Conservation (phyloP, 1,140 invertebrate species). For the Dinothrombium tinctorium region DNA sequence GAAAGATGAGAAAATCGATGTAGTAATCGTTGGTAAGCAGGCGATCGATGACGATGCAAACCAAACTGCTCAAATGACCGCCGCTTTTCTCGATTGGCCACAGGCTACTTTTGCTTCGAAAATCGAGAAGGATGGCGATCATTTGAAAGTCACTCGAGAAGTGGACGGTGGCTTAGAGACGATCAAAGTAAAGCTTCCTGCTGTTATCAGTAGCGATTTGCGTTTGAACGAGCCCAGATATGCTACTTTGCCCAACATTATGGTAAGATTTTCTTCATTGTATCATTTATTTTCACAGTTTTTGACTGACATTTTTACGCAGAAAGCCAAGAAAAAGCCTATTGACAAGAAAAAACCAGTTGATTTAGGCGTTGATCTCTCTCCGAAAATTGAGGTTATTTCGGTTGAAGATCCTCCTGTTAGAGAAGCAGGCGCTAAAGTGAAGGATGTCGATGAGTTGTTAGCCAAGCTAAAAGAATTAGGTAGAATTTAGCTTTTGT, state of each 20-base stretch:
- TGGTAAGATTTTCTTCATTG: slow-evolving; percentile 33
- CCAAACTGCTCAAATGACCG: slow-evolving; percentile 96
- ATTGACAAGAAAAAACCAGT: slow-evolving; percentile 70
- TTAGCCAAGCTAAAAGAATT: slow-evolving; percentile 70
- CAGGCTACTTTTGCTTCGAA: slow-evolving; percentile 32
- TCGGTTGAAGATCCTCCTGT: slow-evolving; percentile 82
- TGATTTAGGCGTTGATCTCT: slow-evolving; percentile 69
- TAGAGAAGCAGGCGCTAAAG: slow-evolving; percentile 64
- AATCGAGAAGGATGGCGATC: slow-evolving; percentile 51
- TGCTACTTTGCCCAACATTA: slow-evolving; percentile 95
- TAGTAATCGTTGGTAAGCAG: slow-evolving; percentile 89
- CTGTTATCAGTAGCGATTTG: slow-evolving; percentile 82
- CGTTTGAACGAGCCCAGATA: slow-evolving; percentile 91
- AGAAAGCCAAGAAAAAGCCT: slow-evolving; percentile 99
- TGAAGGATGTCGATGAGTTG: slow-evolving; percentile 79
- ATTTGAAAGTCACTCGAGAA: slow-evolving; percentile 67
- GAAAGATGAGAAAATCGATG: slow-evolving; percentile 68
- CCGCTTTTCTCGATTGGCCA: slow-evolving; percentile 80
- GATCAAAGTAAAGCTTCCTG: slow-evolving; percentile 63
- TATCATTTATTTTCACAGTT: not conserved
- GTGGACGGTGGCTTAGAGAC: slow-evolving; percentile 92
- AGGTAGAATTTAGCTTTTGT: slow-evolving; percentile 29
- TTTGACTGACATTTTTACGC: slow-evolving; percentile 3
- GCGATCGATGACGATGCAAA: slow-evolving; percentile 98
- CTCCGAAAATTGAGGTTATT: slow-evolving; percentile 54